Evolutionary conservation across 2,888 invertebrate genomes (phyloP), one percentile per base, ranked within the genome.

Genomic region (Griposia aprilina): DNA sequence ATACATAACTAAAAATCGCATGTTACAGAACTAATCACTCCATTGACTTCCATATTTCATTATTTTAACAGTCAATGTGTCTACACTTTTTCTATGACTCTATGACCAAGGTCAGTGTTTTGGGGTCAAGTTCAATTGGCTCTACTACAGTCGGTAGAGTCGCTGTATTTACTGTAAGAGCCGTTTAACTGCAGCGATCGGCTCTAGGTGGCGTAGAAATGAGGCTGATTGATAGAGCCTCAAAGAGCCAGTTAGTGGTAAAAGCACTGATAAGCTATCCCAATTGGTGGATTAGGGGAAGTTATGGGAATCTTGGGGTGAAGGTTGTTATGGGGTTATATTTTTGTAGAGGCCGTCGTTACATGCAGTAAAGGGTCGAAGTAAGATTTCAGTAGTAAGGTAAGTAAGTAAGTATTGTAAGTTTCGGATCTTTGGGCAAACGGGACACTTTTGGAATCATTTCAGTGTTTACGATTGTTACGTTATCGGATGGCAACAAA

Each of bases 81-180:
- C 11, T 57, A 30, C 26, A 50, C 15, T 72, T 72, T 71, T 79
- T 72, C 45, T 48, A 41, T 57, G 55, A 59, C 15, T 59, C 6
- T 65, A 17, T 36, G n/a, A 20, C 17, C 74, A 78, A 83, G 86
- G 86, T 86, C 86, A 74, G 23, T 23, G 71, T 86, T 78, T 59
- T 13, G 70, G 55, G 86, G 78, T 78, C 86, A 83, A 78, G 83
- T 78, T 86, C 86, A 78, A 65, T 78, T 72, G 63, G 17, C 23
- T 71, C 23, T 57, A 59, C 20, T 63, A 67, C 17, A 30, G 26
- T 52, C 17, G 52, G 15, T 63, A 45, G 48, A 70, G 71, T 65
- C 41, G n/a, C 26, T 59, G 55, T 83, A 68, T 76, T 81, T 76
- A 81, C 63, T 57, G 55, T 63, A 60, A 60, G 36, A 63, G 70